Percentiles rank a stretch among this genome's conserved stretches.
phyloP scores from a whole-genome alignment of 2,113 vertebrate species.

The Balaenoptera acutorostrata region DNA sequence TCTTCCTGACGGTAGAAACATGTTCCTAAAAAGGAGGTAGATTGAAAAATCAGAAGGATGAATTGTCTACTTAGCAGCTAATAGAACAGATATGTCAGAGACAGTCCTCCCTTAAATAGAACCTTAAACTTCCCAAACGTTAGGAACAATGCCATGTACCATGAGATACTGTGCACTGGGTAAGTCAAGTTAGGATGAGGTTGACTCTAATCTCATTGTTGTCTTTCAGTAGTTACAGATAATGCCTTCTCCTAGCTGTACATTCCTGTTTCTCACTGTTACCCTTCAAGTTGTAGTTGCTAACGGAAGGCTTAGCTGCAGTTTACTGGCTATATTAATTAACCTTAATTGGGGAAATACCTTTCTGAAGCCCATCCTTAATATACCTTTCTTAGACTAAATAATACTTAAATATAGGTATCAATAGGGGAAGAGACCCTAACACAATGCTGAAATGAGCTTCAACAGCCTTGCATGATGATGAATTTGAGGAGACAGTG shows the following conservation, averaged over 20 bases:
- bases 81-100: background rate
- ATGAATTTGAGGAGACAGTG: constrained; percentile 11
- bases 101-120: constrained; percentile 23
- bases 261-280: background rate
- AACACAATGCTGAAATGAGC: background rate
- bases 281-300: background rate
- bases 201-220: background rate
- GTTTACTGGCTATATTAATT: background rate
- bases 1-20: constrained; percentile 89
- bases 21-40: constrained; percentile 86
- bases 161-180: background rate
- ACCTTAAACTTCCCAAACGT: background rate
- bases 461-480: background rate
- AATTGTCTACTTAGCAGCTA: background rate
- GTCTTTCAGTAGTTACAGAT: background rate
- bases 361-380: constrained; percentile 12
- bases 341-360: background rate
- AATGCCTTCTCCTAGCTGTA: background rate
- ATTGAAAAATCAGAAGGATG: constrained; percentile 31
- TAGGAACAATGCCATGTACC: background rate
- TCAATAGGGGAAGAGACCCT: background rate
- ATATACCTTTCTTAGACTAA: constrained; percentile 11
- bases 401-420: background rate
- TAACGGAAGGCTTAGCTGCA: constrained; percentile 5
- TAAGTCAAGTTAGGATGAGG: background rate